Base-by-base conservation (phyloP, 2,888 invertebrate species). In the Hemithea aestivaria region DNA sequence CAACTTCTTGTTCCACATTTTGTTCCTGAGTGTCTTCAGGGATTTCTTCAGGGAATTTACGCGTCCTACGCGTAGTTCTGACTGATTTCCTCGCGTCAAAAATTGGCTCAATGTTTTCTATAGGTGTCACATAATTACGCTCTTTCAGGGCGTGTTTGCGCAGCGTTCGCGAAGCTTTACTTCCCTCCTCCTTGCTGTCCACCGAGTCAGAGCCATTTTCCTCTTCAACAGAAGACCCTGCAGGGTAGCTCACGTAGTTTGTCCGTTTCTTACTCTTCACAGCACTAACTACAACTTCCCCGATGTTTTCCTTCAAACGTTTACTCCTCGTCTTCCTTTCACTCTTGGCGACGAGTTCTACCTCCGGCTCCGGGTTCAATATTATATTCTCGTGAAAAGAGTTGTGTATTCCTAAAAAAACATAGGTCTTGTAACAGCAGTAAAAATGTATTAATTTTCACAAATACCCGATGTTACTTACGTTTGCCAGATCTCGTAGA, bases 401-500 rank as follows among this genome's bases (percentile, higher is more conserved):
- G 26, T 54, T 60, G 46, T 79, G 80, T 40, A 80, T 71, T 23
- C 80, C 83, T 84, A 57, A 42, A 75, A 76, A 26, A 9, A 36
- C 30, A 23, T 33, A 16, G 5, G 16, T 4, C 3, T 5, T 16
- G 16, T 5, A 16, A 5, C 2, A 16, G 16, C 16, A 16, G 5
- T 16, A 4, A 16, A 16, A 16, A 4, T 4, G 2, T 4, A 16
- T 5, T 16, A 2, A 16, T 16, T 16, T 16, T 16, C 2, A 16
- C 2, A 16, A 9, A 8, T 2, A 20, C 27, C 2, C 1, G 23
- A 7, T 7, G 11, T 20, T 40, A 74, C 80, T 75, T 66, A 85
- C 85, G 68, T 72, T 77, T 85, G 24, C 83, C 79, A 35, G 84
- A 83, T 62, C 84, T 73, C 2, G 84, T 85, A 44, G 82, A 74